These are phyloP conservation scores for Actinia tenebrosa DNA, from an alignment of 64 coral and sea anemone species.

Conservation along the genomic window DNA sequence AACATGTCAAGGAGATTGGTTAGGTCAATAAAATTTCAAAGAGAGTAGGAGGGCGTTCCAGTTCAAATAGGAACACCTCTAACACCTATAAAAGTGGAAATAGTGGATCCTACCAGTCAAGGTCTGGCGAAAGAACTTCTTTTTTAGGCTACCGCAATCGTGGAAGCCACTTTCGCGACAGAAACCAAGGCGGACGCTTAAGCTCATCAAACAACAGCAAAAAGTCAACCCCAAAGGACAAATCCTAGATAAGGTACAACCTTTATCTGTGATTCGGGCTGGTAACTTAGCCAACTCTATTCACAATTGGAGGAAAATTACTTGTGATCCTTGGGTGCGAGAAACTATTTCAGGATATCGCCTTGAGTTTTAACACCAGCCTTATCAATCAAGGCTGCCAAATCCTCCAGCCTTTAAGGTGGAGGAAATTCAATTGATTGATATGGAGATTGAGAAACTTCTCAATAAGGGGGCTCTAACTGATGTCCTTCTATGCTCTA, in stretches of 20 bases:
- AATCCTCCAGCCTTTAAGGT: background rate
- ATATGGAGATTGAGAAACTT: conserved; percentile 1
- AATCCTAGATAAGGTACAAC: conserved; percentile 32
- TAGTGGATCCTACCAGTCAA: conserved; percentile 12
- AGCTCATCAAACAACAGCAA: background rate
- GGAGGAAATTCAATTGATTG: conserved; percentile 17
- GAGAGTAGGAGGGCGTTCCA: background rate
- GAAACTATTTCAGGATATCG: conserved; percentile 36
- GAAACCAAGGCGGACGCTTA: conserved; percentile 13
- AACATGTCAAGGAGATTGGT: too few relatives aligned
- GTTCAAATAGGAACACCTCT: background rate
- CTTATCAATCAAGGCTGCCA: conserved; percentile 6
- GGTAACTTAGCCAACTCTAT: conserved; percentile 12
- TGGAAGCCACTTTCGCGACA: background rate
- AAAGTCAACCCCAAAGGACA: background rate
- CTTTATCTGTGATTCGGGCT: conserved; percentile 8
- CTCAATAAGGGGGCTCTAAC: conserved; percentile 16
- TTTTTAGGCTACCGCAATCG: conserved; percentile 22
- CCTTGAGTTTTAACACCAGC: conserved; percentile 18
- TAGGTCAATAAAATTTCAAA: conserved; percentile 24
- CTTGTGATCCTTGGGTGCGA: conserved; percentile 31
- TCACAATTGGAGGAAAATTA: conserved; percentile 34
- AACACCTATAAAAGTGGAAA: background rate
- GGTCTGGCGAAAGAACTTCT: conserved; percentile 1
- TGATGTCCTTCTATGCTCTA: background rate